A percentile compares a stretch with the other conserved stretches of the same genome.
phyloP scores from a whole-genome alignment of 2,888 invertebrate species.

The Eupithecia insigniata region DNA sequence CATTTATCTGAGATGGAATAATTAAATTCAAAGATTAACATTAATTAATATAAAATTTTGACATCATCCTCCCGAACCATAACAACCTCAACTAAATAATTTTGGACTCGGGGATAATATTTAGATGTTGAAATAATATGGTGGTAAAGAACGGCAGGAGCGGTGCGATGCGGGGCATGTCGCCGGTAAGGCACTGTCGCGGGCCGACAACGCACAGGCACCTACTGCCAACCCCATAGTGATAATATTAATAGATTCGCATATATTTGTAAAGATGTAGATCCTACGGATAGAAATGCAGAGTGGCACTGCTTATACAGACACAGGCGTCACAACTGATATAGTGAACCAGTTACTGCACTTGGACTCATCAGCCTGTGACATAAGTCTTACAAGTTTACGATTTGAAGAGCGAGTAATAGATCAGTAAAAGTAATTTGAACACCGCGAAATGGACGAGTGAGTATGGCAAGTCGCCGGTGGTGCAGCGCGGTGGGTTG shows the following conservation, averaged over 20 bases:
- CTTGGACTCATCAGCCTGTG: neutral
- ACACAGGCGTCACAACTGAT: neutral
- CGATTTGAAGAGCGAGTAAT: neutral
- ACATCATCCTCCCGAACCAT: neutral
- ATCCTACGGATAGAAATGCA: neutral
- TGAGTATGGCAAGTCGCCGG: slow-evolving; percentile 13
- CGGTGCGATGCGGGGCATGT: slow-evolving; percentile 47
- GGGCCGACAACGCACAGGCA: slow-evolving; percentile 50
- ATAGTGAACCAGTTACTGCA: neutral
- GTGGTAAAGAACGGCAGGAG: slow-evolving; percentile 32
- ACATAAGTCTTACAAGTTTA: neutral
- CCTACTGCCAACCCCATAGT: slow-evolving; percentile 43
- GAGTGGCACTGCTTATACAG: neutral
- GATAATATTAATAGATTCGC: neutral
- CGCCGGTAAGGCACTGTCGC: slow-evolving; percentile 73
- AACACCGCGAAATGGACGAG: slow-evolving; percentile 25
- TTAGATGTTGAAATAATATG: neutral
- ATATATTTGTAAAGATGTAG: neutral
- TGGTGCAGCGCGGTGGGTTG: slow-evolving; percentile 31
- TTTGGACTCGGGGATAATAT: neutral
- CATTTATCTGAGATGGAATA: neutral
- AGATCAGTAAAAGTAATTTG: slow-evolving; percentile 6
- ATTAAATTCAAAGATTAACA: neutral
- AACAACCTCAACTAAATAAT: neutral
- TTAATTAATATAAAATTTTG: neutral